phyloP scores from a whole-genome alignment of 1,140 invertebrate genomes.

The Pseudobourletiella spinata region DNA sequence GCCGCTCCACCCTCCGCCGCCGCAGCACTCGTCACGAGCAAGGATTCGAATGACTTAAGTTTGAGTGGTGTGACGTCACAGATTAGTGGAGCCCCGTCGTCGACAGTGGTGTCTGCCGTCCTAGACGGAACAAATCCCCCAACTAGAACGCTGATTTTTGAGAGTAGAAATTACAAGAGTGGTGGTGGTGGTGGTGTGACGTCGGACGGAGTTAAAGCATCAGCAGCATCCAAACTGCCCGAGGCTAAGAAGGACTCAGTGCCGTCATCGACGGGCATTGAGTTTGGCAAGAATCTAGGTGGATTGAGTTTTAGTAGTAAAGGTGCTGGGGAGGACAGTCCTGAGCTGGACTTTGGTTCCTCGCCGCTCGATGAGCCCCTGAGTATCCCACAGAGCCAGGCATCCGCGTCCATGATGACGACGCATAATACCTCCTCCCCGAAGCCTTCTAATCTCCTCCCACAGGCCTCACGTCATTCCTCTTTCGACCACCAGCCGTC shows the following conservation, averaged over 20 bases:
- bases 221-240: neutral
- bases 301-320: conserved; percentile 17
- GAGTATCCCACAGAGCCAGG: neutral
- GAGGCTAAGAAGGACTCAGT: conserved; percentile 16
- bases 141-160: conserved; percentile 29
- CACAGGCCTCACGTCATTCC: conserved; percentile 1
- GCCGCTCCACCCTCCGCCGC: neutral
- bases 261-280: neutral
- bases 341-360: conserved; percentile 26
- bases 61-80: neutral
- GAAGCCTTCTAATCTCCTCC: neutral
- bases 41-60: conserved; percentile 18
- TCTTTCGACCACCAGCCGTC: conserved; percentile 22
- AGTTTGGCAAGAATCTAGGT: conserved; percentile 11
- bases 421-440: conserved; percentile 7
- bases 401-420: conserved; percentile 6
- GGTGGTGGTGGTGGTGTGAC: conserved; percentile 3
- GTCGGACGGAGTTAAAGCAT: neutral
- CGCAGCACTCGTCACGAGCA: neutral
- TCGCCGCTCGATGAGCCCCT: conserved; percentile 13
- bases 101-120: too few species aligned
- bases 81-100: neutral
- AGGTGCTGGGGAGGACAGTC: conserved; percentile 17
- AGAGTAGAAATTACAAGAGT: conserved; percentile 29
- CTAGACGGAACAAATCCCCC: conserved; percentile 14